Base-by-base conservation (phyloP, 2,797 vertebrate genomes). In the Melanotaenia maccullochi region DNA sequence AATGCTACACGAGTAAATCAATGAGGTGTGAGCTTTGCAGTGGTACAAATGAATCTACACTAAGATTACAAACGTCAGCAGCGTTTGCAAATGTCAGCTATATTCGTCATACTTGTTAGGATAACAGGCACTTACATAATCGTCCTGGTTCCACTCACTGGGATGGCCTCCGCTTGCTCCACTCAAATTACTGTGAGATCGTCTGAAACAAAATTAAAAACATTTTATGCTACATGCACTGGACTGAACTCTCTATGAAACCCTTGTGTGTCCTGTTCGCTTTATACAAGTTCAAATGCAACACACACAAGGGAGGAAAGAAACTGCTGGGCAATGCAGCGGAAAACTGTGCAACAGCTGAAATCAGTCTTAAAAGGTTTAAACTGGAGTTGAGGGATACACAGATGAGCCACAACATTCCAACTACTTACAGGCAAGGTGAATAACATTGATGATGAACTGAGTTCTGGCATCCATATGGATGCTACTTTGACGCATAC, bases 71-170 rank as follows among this genome's bases (percentile, higher is more conserved):
- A 70, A 63, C 67, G 61, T 84, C 52, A 42, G 61, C 65, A 52
- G 44, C 52, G 60, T 74, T 59, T 70, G 78, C 44, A 87, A 73
- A 80, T 79, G 81, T 85, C 76, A 73, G 51, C 35, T 11, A 9
- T n/a, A 60, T 74, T 73, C 65, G 56, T 83, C 70, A 71, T 60
- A 62, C 54, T 68, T 59, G 59, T 60, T 71, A 47, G 52, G 40
- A 68, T 20, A 57, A 77, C 56, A 49, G 59, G 71, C n/a, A 90
- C 96, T 97, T 89, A 98, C 96, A n/a, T 95, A 94, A 79, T 97
- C 94, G 42, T 97, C 93, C 76, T 96, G 94, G 90, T 93, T 96
- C 96, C 97, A 98, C 83, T 97, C 96, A 49, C 94, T 95, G 0
- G 93, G 78, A 14, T 96, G 93, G 78, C 96, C 94, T 84, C 95